Evolutionary conservation across 2,888 invertebrate genomes (phyloP).

Genomic region (Ariolimax columbianus): DNA sequence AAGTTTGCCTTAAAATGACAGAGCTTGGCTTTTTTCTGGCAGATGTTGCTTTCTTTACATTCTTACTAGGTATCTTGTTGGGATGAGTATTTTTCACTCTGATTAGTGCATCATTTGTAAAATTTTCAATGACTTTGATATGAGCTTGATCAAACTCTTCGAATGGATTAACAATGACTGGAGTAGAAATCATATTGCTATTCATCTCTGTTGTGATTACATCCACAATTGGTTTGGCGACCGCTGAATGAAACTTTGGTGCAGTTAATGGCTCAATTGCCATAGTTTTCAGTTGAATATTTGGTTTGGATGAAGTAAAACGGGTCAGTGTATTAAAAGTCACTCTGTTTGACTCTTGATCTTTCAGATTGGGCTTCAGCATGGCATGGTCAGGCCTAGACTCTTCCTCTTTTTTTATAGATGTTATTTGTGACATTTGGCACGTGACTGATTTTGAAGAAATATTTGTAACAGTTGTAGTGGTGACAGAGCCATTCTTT

Average conservation of each 20-base stretch:
- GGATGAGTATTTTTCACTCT: constrained; percentile 60
- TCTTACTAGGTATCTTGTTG: constrained; percentile 61
- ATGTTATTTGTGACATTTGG: neutral
- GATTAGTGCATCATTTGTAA: constrained; percentile 55
- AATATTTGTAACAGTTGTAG: neutral
- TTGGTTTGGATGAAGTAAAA: neutral
- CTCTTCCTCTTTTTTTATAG: neutral
- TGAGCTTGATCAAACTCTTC: constrained; percentile 64
- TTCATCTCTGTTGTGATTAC: constrained; percentile 7
- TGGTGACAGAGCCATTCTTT: neutral
- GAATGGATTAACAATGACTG: constrained; percentile 72
- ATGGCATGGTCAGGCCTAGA: neutral
- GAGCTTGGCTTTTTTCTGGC: constrained; percentile 52
- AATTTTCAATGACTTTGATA: constrained; percentile 63
- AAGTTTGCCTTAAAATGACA: constrained; percentile 59
- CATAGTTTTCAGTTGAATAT: constrained; percentile 2
- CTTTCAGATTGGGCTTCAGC: neutral
- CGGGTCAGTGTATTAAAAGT: neutral
- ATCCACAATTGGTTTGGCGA: neutral
- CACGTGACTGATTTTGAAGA: neutral
- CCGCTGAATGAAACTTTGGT: neutral
- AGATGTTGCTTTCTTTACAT: constrained; percentile 50
- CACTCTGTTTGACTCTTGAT: neutral
- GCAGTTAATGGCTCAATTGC: constrained; percentile 1
- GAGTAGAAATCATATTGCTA: constrained; percentile 58